These are phyloP conservation scores for Hydrozoanthus tunicans DNA, from an alignment of 64 coral and sea anemone genomes.

Conservation along the genomic window DNA sequence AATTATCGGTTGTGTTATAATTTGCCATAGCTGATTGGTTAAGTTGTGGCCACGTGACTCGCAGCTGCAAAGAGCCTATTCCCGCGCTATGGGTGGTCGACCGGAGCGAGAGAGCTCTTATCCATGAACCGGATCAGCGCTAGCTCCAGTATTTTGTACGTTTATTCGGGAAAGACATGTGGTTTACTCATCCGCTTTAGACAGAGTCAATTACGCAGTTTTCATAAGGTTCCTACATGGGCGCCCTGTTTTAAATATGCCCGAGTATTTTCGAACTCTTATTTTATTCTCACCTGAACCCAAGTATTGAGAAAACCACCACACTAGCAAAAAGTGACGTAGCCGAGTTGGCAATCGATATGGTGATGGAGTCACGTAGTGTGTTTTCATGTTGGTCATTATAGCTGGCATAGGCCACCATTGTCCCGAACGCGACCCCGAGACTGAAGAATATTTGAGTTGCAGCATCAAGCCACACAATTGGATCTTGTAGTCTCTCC, in stretches of 20 bases:
- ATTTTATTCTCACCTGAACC: conserved; percentile 85
- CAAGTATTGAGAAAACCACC: conserved; percentile 99
- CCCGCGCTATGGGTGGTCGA: no score
- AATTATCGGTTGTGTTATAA: no score
- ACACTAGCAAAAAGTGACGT: conserved; percentile 92
- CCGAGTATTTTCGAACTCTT: background rate
- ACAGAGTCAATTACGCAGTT: no score
- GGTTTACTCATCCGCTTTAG: no score
- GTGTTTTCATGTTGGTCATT: conserved; percentile 91
- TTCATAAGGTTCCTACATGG: no score
- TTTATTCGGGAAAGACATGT: no score
- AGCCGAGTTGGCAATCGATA: conserved; percentile 85
- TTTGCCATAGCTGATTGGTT: no score
- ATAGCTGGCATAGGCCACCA: conserved; percentile 95
- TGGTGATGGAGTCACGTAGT: conserved; percentile 80
- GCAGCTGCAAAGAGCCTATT: no score
- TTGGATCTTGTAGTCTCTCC: conserved; percentile 89
- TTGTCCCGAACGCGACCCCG: conserved; percentile 89
- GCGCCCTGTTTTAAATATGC: background rate
- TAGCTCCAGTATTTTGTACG: no score
- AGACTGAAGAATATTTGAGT: conserved; percentile 98
- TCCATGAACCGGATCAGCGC: no score
- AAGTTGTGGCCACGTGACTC: no score
- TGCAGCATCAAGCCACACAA: conserved; percentile 97
- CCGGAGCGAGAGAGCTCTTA: no score